Evolutionary conservation across 2,888 invertebrate species (phyloP), one percentile per base, ranked within the genome.

Genomic region (Lamproptera curius): DNA sequence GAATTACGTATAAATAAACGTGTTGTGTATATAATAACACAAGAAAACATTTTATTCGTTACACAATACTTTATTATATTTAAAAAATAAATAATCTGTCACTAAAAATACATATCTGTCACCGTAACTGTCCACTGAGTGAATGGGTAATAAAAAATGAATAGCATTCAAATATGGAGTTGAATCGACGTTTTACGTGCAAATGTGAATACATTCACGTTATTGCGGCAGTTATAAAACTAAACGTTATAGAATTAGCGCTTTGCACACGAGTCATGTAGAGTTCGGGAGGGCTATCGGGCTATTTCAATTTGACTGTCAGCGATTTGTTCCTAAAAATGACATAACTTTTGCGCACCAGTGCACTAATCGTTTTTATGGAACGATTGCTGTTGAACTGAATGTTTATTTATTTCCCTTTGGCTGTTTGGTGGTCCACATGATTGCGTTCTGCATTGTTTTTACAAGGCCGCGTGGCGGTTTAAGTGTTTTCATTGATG

Each of bases 401-500:
- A 77, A 74, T 73, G 31, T 73, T 64, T 65, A 67, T 65, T 59
- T 59, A 55, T 57, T 55, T 46, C 46, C 45, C 50, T n/a, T n/a
- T n/a, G 35, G 48, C 46, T 67, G 66, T 63, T 65, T 73, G 67
- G 72, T 58, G 16, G 53, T 50, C 50, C 55, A 62, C 65, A 70
- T 73, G 75, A 81, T 83, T 79, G 76, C 72, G 62, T 5, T 55
- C 64, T 61, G n/a, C n/a, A 69, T 60, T 70, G 59, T 64, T 71
- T 72, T 70, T 65, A 70, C 55, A 33, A 35, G 36, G 80, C 58
- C 84, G 77, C 84, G 85, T 82, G 85, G 70, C 79, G 53, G 48
- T 64, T 66, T 62, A 69, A 86, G 84, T 84, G 84, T 82, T 82
- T 75, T 79, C 62, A 60, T 70, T 73, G 62, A 59, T 59, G 51